Evolutionary conservation across 2,888 invertebrate genomes (phyloP), one percentile per base, ranked within the genome.

Genomic region (Euphydryas editha): DNA sequence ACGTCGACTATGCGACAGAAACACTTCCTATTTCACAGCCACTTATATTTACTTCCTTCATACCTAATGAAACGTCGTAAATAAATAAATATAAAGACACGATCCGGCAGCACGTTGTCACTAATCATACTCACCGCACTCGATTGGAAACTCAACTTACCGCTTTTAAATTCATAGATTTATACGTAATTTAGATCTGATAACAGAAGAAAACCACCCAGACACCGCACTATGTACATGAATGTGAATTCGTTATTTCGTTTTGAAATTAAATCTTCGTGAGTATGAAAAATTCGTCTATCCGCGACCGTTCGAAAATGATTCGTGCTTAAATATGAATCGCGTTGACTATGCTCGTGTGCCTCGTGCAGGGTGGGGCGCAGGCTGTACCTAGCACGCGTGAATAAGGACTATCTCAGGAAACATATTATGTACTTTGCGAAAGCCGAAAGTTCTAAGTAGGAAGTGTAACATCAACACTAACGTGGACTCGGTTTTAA

Each of bases 361-460:
- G 76, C 62, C 71, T 18, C 62, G 13, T 17, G 18, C 71, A 72
- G 80, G 81, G 84, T 83, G 85, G 87, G 87, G 85, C 81, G 82
- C 72, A 72, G 73, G 65, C 70, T 74, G 74, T 73, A 74, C 75
- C 64, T 65, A 61, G 63, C 58, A 60, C 68, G 68, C 74, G 76
- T 75, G 78, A 78, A 74, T 74, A 78, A 79, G 86, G 86, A 84
- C 79, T 80, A 82, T 74, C 87, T 81, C 86, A 90, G 88, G 89
- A 91, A 91, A 88, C 84, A 79, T 54, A n/a, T n/a, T n/a, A 60
- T 78, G 68, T 70, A 70, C 79, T 83, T 82, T 82, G 78, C 81
- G 82, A 88, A 87, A 88, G 85, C 80, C 84, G 83, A 90, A 90
- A 88, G 82, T 88, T 88, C 88, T 90, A 87, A 86, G 81, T 20